phyloP scores from a whole-genome alignment of 1,140 invertebrate species.

The Ladona fulva region DNA sequence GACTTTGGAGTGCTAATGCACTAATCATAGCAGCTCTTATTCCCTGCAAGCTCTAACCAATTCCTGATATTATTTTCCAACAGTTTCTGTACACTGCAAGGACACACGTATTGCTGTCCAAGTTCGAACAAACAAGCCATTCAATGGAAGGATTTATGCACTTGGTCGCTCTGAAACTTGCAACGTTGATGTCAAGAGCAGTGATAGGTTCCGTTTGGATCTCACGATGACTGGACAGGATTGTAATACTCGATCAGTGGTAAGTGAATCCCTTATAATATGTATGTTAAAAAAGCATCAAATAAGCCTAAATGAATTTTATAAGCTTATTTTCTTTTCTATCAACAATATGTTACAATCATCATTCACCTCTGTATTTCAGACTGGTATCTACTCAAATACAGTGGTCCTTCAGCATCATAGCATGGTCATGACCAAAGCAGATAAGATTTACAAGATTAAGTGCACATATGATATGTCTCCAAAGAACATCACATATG shows the following conservation, averaged over 20 bases:
- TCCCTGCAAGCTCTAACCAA: too few species aligned
- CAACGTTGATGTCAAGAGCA: constrained; percentile 87
- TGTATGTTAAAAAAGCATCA: too few species aligned
- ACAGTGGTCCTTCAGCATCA: constrained; percentile 92
- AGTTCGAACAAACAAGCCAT: constrained; percentile 84
- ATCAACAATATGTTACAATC: neutral
- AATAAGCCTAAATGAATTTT: neutral
- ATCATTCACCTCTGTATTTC: constrained; percentile 30
- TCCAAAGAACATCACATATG: constrained; percentile 91
- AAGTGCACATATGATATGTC: constrained; percentile 95
- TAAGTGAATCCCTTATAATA: constrained; percentile 46
- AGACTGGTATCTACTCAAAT: constrained; percentile 90
- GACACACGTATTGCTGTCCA: constrained; percentile 88
- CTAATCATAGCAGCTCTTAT: too few species aligned
- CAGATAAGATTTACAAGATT: constrained; percentile 93
- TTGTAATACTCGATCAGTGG: constrained; percentile 86
- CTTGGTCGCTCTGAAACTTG: constrained; percentile 87
- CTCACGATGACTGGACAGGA: constrained; percentile 88
- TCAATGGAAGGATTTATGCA: constrained; percentile 90
- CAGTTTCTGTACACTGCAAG: constrained; percentile 89
- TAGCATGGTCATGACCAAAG: constrained; percentile 93
- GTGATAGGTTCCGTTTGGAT: constrained; percentile 82
- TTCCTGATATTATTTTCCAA: too few species aligned
- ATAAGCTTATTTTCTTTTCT: constrained; percentile 9
- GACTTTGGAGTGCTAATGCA: too few species aligned